Base-by-base conservation (phyloP, 2,888 invertebrate genomes). In the Nomada fabriciana region DNA sequence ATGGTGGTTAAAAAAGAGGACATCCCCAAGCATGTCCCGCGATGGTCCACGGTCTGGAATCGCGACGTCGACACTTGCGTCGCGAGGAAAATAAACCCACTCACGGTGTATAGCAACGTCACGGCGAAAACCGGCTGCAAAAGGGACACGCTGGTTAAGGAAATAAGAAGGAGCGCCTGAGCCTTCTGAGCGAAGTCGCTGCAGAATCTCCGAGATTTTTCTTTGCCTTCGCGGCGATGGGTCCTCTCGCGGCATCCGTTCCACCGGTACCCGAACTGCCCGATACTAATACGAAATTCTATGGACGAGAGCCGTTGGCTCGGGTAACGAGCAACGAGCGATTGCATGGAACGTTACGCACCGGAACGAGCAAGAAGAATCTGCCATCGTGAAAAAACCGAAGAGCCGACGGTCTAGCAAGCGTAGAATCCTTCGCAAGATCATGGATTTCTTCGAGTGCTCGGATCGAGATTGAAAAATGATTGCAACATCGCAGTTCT, bases 141-240 rank as follows among this genome's bases (percentile, higher is more conserved):
- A 81, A 84, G 84, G 78, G 84, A 84, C 84, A 78, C 74, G 82
- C 85, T 85, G 73, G n/a, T 82, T 79, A 85, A 85, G 85, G 85
- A 82, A 76, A 85, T 84, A 80, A 76, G 81, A 76, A 85, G 82
- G 80, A 80, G 71, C 72, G 67, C 36, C 64, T 74, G 71, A 67
- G 67, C 36, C 64, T 74, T 59, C 15, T 18, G 23, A 50, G 55
- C 20, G 52, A 52, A 23, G 55, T 25, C 72, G 23, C 67, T 65
- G 63, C 73, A 65, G 77, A 78, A 65, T 78, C 81, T 18, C 53
- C 11, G 29, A 50, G 72, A 82, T 82, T 83, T 82, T 75, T 83
- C 70, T 61, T 20, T 61, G 57, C 53, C 64, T 57, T 57, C 20
- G 18, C 20, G 18, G 15, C 18, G 52, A 53, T 20, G 47, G 18